Conservation (phyloP, 2,888 invertebrate species). For the Conops quadrifasciatus region DNA sequence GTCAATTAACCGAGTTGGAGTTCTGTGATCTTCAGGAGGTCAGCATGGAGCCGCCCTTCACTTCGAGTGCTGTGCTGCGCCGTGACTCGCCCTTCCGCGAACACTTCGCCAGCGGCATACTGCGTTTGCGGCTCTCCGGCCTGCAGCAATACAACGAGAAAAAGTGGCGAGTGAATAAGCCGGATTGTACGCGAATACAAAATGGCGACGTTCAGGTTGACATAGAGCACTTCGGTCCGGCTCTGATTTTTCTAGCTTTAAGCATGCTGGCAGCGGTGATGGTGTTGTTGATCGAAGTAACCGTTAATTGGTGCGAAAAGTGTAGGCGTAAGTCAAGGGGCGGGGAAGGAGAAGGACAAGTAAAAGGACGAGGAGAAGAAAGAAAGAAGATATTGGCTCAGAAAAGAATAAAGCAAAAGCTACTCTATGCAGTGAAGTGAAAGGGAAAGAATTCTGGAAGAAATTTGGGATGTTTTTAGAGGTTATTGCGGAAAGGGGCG, state of each 20-base stretch:
- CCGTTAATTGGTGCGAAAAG: slow-evolving; percentile 28
- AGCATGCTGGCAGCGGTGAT: slow-evolving; percentile 50
- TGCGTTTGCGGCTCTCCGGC: slow-evolving; percentile 52
- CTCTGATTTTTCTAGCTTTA: slow-evolving; percentile 50
- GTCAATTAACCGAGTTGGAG: slow-evolving; percentile 48
- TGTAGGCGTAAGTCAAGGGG: background rate
- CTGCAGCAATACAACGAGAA: slow-evolving; percentile 53
- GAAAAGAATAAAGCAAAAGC: no score
- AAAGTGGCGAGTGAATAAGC: slow-evolving; percentile 52
- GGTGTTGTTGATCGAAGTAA: slow-evolving; percentile 49
- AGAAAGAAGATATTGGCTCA: background rate
- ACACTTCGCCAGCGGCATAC: slow-evolving; percentile 50
- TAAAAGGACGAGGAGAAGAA: background rate
- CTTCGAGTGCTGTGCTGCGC: slow-evolving; percentile 39
- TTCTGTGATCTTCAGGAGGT: slow-evolving; percentile 61
- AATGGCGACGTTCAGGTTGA: slow-evolving; percentile 56
- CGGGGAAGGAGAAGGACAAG: background rate
- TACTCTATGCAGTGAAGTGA: no score
- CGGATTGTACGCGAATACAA: slow-evolving; percentile 53
- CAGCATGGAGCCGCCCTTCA: slow-evolving; percentile 50
- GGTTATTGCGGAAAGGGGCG: background rate
- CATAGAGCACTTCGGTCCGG: slow-evolving; percentile 59
- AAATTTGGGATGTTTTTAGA: no score
- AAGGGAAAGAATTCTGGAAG: no score
- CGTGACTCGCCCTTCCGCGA: slow-evolving; percentile 54